phyloP scores from a whole-genome alignment of 2,113 vertebrate genomes.

The Pithys albifrons region DNA sequence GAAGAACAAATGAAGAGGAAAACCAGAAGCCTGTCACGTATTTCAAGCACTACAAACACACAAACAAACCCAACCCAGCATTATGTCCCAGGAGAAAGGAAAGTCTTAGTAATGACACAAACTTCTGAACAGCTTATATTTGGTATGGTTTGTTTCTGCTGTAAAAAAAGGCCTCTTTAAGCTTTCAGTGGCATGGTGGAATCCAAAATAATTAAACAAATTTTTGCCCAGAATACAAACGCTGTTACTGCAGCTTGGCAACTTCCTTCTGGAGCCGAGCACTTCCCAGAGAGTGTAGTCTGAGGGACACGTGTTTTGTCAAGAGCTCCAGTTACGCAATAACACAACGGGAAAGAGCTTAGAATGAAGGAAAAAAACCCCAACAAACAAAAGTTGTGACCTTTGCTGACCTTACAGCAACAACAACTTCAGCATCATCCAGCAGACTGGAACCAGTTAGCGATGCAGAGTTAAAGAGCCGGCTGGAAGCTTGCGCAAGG shows the following conservation, averaged over 20 bases:
- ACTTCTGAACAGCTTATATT: slow-evolving; percentile 2
- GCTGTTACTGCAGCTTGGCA: slow-evolving; percentile 6
- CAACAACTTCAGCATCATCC: not conserved
- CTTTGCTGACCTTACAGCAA: not conserved
- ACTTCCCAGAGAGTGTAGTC: not conserved
- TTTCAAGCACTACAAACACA: slow-evolving; percentile 13
- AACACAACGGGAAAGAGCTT: not conserved
- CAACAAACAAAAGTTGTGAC: not conserved
- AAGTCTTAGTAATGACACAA: slow-evolving; percentile 5
- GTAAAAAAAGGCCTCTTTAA: not conserved
- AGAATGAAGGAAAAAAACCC: not conserved
- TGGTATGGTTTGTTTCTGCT: not conserved
- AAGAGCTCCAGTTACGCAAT: not conserved
- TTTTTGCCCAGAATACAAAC: not conserved
- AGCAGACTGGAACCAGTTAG: not conserved
- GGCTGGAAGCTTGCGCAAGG: not conserved
- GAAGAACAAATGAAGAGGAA: slow-evolving; percentile 44
- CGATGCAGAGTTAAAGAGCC: not conserved
- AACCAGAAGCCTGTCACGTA: slow-evolving; percentile 50
- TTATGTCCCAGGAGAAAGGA: slow-evolving; percentile 11
- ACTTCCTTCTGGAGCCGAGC: not conserved
- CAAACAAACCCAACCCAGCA: slow-evolving; percentile 17
- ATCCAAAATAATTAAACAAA: not conserved
- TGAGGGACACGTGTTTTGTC: not conserved
- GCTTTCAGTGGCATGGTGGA: not conserved